phyloP scores from a whole-genome alignment of 2,888 invertebrate species.

The Pristionchus maxplancki region DNA sequence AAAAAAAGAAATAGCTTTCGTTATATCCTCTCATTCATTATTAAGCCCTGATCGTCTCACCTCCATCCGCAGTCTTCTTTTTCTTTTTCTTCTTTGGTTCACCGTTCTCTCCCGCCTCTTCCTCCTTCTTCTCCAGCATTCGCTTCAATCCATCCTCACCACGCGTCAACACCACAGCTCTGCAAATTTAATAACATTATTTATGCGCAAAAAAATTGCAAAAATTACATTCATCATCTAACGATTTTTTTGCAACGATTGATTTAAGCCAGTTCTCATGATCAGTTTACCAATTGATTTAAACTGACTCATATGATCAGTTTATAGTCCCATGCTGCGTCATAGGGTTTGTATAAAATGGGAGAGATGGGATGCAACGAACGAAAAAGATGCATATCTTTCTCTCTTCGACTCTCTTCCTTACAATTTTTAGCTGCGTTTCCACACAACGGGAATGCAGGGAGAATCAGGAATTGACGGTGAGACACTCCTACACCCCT shows the following conservation, averaged over 20 bases:
- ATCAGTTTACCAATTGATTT: no score
- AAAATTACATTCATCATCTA: no score
- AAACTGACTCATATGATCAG: neutral
- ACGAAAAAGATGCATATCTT: neutral
- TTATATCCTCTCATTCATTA: no score
- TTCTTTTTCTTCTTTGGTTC: slow-evolving; percentile 49
- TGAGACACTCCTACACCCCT: neutral
- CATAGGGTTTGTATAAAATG: neutral
- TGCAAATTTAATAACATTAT: no score
- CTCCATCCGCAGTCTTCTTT: slow-evolving; percentile 30
- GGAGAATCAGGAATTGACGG: slow-evolving; percentile 9
- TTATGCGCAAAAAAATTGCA: no score
- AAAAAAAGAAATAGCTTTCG: no score
- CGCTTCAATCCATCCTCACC: slow-evolving; percentile 47
- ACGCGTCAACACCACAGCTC: slow-evolving; percentile 24
- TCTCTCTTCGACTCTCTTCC: neutral
- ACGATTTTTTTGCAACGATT: no score
- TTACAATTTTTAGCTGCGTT: neutral
- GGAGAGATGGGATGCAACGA: neutral
- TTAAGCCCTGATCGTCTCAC: no score
- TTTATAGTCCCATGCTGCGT: neutral
- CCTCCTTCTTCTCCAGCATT: slow-evolving; percentile 36
- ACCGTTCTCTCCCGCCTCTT: slow-evolving; percentile 23
- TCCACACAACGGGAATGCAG: neutral
- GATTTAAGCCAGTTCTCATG: no score